A percentile compares a stretch with the other conserved stretches of the same genome.
These are phyloP conservation scores for Cryptus armator DNA, from an alignment of 2,888 invertebrate genomes.

Conservation along the genomic window DNA sequence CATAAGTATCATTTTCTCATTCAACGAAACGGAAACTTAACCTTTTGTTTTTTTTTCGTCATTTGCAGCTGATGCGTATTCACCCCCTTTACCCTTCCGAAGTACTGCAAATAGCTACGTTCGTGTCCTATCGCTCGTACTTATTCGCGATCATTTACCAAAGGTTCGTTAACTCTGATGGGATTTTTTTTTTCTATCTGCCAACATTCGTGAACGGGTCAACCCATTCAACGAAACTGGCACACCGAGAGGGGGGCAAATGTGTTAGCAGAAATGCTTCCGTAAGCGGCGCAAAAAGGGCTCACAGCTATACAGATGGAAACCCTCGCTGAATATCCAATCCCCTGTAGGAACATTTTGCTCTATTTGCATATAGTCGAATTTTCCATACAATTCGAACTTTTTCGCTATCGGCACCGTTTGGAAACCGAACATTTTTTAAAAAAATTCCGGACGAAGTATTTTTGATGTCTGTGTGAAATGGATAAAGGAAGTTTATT, in stretches of 20 bases:
- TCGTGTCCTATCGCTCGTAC: neutral
- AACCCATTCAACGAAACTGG: neutral
- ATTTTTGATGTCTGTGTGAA: too few species aligned
- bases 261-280: neutral
- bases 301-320: neutral
- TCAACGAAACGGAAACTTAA: neutral
- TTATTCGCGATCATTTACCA: neutral
- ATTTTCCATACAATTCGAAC: conserved; percentile 1
- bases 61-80: neutral
- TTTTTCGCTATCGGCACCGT: too few species aligned
- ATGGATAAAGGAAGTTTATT: neutral
- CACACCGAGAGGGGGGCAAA: neutral
- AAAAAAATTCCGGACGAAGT: too few species aligned
- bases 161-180: neutral
- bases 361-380: neutral
- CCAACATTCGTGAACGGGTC: neutral
- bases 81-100: neutral
- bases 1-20: neutral
- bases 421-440: too few species aligned
- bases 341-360: neutral
- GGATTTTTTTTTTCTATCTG: neutral
- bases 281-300: conserved; percentile 6
- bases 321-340: neutral
- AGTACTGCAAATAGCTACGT: neutral
- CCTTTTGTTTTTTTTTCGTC: neutral